Evolutionary conservation across 2,888 invertebrate species (phyloP).

Genomic region (Dioctria linearis): DNA sequence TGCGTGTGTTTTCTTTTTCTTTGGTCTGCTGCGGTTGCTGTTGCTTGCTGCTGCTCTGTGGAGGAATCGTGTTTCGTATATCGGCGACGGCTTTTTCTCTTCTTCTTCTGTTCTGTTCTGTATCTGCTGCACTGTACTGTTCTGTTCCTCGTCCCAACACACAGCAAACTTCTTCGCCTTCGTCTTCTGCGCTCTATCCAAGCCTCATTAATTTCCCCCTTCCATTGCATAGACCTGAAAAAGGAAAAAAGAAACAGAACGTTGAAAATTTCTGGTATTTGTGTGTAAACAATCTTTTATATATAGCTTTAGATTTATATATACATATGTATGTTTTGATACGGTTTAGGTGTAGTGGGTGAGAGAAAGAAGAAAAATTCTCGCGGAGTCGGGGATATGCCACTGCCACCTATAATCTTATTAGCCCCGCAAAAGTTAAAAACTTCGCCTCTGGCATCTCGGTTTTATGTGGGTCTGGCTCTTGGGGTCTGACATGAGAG

Average conservation of each 20-base stretch:
- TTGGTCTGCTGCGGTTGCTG: constrained; percentile 39
- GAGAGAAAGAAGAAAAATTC: constrained; percentile 7
- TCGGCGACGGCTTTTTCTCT: constrained; percentile 4
- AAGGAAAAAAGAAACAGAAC: constrained; percentile 52
- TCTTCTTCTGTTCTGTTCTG: constrained; percentile 16
- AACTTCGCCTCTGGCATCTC: too few relatives aligned
- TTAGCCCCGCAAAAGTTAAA: neutral
- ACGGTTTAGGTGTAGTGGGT: neutral
- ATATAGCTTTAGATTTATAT: too few relatives aligned
- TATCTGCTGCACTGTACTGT: constrained; percentile 25
- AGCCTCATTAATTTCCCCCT: constrained; percentile 60
- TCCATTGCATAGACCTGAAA: constrained; percentile 61
- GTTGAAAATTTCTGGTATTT: neutral
- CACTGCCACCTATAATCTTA: neutral
- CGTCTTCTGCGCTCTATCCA: constrained; percentile 58
- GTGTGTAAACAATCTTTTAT: neutral
- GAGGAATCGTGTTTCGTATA: neutral
- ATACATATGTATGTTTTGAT: too few relatives aligned
- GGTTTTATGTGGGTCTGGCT: too few relatives aligned
- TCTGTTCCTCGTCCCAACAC: constrained; percentile 21
- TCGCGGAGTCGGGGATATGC: neutral
- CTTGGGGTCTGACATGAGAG: neutral
- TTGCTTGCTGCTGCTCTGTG: constrained; percentile 34
- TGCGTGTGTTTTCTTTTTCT: constrained; percentile 5
- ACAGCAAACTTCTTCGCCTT: constrained; percentile 40